A percentile compares a stretch with the other conserved stretches of the same genome.
Evolutionary conservation across 1,140 invertebrate genomes (phyloP).

Genomic region (Ylistrum balloti): DNA sequence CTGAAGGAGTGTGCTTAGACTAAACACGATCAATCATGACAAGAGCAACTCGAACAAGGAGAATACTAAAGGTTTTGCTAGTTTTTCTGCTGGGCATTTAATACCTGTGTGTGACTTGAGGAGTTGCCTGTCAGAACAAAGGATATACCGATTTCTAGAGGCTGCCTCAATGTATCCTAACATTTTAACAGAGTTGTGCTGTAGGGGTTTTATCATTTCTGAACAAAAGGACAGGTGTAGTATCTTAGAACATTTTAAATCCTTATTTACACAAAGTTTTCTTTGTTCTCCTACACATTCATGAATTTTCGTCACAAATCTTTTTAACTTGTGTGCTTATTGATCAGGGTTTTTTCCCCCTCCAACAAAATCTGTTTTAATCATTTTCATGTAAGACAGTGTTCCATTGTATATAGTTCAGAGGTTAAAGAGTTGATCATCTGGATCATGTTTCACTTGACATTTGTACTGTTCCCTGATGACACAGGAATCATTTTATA

Average conservation of each 20-base stretch:
- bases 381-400: neutral
- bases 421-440: too few species aligned
- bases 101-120: neutral
- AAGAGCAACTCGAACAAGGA: neutral
- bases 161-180: too few species aligned
- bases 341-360: too few species aligned
- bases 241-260: neutral
- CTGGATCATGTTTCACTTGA: neutral
- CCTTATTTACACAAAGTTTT: neutral
- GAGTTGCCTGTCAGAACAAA: neutral
- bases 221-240: neutral
- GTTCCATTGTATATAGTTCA: neutral
- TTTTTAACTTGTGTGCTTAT: neutral
- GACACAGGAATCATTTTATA: neutral
- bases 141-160: neutral
- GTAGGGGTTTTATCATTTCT: neutral
- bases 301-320: neutral
- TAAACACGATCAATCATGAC: conserved; percentile 6
- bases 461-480: neutral
- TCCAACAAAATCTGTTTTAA: neutral
- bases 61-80: neutral
- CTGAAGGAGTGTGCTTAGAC: neutral
- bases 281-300: neutral
- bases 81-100: too few species aligned
- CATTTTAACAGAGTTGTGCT: neutral